Base-by-base conservation (phyloP, 2,888 invertebrate species). In the Drosophila anceps region DNA sequence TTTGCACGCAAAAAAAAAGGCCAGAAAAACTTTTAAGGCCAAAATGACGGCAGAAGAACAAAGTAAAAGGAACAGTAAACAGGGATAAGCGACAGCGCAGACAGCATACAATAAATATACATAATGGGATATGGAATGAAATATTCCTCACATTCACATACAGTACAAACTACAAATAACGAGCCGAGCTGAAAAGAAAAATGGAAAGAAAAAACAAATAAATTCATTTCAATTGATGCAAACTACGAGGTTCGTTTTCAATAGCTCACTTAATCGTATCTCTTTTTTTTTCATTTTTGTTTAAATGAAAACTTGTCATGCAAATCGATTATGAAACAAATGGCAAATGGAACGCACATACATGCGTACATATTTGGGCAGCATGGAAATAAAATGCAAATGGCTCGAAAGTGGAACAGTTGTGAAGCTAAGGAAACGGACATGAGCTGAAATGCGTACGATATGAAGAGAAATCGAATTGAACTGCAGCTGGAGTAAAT, bases 71-170 rank as follows among this genome's bases (percentile, higher is more conserved):
- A 8, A 20, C 43, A 18, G 13, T 24, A 18, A 43, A 12, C 63
- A 48, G 18, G 18, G 31, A 18, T 57, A 68, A 41, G 51, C 4
- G 53, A n/a, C 15, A 37, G 53, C 50, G 27, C 46, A n/a, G 48
- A 71, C 18, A 41, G 67, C 48, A 61, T 43, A 72, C 61, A 67
- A 67, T 70, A 53, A 70, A 60, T 41, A 37, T 60, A 57, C 51
- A 74, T 75, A 44, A 76, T 60, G 60, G 44, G 27, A 43, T 46
- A 46, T 59, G 29, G 15, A 8, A 24, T 24, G 54, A 39, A 63
- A 61, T 59, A 67, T 51, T 35, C 27, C n/a, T 20, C 15, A n/a
- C 27, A 24, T 24, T n/a, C n/a, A 24, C 24, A 24, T 24, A 24
- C 29, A 50, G 18, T 41, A 10, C 35, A 59, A 44, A 33, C 35